Conservation (phyloP, 2,797 vertebrate species). For the Sternarchorhynchus goeldii region DNA sequence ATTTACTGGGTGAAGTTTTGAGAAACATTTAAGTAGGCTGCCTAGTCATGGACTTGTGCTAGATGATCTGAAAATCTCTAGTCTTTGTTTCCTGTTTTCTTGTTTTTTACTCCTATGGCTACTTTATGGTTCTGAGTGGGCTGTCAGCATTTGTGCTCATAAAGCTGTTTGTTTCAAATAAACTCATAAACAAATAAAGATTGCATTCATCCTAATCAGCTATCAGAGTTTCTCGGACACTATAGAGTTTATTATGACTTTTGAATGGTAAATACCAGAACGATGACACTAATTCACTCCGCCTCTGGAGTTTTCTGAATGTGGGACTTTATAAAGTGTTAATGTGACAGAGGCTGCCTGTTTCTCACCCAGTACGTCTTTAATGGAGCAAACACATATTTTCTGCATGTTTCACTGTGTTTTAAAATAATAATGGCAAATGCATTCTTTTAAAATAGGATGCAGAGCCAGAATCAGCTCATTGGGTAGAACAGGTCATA, state of each 20-base stretch:
- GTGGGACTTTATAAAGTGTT: background rate
- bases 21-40: no score
- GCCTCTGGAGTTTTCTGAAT: background rate
- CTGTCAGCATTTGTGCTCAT: background rate
- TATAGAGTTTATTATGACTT: background rate
- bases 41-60: no score
- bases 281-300: background rate
- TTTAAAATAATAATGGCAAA: no score
- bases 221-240: background rate
- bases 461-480: no score
- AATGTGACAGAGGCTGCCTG: slow-evolving; percentile 6
- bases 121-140: background rate
- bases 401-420: no score
- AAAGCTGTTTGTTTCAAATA: background rate
- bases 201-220: background rate
- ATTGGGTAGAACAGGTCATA: no score
- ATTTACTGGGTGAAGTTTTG: no score
- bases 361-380: background rate
- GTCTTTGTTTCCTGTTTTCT: background rate
- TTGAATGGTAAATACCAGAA: slow-evolving; percentile 4
- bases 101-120: background rate
- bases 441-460: no score
- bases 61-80: background rate
- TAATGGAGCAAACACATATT: background rate
- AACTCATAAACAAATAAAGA: background rate